phyloP scores from a whole-genome alignment of 1,140 invertebrate genomes.

The Euglossa dilemma region DNA sequence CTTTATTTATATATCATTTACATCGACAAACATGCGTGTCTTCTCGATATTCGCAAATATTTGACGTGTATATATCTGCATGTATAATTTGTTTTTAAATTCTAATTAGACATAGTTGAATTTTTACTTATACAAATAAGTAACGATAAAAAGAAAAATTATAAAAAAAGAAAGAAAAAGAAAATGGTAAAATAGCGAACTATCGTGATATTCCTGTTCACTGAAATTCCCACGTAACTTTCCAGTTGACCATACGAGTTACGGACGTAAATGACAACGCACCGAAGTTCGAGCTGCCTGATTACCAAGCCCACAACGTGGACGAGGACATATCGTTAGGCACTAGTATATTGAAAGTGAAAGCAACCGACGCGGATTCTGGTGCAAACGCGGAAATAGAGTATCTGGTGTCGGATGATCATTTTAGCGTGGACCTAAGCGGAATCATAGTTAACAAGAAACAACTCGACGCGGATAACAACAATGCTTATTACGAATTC shows the following conservation, averaged over 20 bases:
- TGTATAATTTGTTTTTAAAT: too few relatives aligned
- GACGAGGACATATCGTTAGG: slow-evolving; percentile 96
- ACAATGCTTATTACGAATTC: slow-evolving; percentile 98
- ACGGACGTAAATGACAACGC: slow-evolving; percentile 98
- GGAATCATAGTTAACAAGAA: slow-evolving; percentile 96
- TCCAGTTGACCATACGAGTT: slow-evolving; percentile 92
- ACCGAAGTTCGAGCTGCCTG: slow-evolving; percentile 96
- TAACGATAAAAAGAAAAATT: too few relatives aligned
- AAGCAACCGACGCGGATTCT: slow-evolving; percentile 95
- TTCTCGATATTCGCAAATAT: too few relatives aligned
- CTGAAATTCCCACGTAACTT: slow-evolving; percentile 13
- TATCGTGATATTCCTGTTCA: not conserved
- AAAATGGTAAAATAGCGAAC: too few relatives aligned
- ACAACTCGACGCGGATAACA: slow-evolving; percentile 96
- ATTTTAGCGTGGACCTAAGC: slow-evolving; percentile 95
- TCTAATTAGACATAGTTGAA: too few relatives aligned
- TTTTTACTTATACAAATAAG: too few relatives aligned
- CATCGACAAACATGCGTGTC: too few relatives aligned
- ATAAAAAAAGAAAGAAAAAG: too few relatives aligned
- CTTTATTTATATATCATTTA: not conserved
- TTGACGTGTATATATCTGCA: too few relatives aligned
- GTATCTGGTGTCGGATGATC: slow-evolving; percentile 95
- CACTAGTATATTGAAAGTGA: slow-evolving; percentile 94
- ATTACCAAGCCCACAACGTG: slow-evolving; percentile 97
- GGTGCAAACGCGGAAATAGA: slow-evolving; percentile 96